Conservation (phyloP, 2,113 vertebrate genomes). For the Ranitomeya imitator region DNA sequence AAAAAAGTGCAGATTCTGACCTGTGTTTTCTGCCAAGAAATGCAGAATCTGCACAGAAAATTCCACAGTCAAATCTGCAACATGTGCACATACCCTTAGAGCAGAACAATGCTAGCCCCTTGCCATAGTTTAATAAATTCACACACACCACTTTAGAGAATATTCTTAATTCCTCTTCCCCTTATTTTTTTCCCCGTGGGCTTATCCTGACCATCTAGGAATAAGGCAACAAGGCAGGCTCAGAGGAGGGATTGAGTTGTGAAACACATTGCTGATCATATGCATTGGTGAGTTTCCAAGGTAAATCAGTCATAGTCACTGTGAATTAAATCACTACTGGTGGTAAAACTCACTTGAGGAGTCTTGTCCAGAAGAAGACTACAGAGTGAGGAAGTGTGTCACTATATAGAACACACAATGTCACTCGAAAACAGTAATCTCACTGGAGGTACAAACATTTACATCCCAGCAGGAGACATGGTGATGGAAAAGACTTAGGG, state of each 20-base stretch:
- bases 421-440: constrained; percentile 51
- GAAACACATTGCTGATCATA: neutral
- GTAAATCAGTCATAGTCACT: constrained; percentile 79
- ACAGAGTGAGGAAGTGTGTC: constrained; percentile 60
- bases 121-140: neutral
- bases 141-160: neutral
- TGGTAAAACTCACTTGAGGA: constrained; percentile 76
- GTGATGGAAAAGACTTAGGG: neutral
- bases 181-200: neutral
- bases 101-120: too few relatives aligned
- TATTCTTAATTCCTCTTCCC: neutral
- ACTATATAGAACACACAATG: constrained; percentile 56
- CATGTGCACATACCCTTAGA: too few relatives aligned
- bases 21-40: too few relatives aligned
- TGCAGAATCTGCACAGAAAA: too few relatives aligned
- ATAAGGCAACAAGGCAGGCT: constrained; percentile 13
- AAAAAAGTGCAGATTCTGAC: too few relatives aligned
- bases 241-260: neutral
- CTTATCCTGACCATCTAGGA: neutral
- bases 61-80: too few relatives aligned
- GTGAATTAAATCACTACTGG: constrained; percentile 78
- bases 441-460: constrained; percentile 17
- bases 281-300: constrained; percentile 75
- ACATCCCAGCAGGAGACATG: neutral
- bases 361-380: constrained; percentile 62